A percentile compares a stretch with the other conserved stretches of the same genome.
These are phyloP conservation scores for Lathronympha strigana DNA, from an alignment of 2,888 invertebrate species.

Conservation along the genomic window DNA sequence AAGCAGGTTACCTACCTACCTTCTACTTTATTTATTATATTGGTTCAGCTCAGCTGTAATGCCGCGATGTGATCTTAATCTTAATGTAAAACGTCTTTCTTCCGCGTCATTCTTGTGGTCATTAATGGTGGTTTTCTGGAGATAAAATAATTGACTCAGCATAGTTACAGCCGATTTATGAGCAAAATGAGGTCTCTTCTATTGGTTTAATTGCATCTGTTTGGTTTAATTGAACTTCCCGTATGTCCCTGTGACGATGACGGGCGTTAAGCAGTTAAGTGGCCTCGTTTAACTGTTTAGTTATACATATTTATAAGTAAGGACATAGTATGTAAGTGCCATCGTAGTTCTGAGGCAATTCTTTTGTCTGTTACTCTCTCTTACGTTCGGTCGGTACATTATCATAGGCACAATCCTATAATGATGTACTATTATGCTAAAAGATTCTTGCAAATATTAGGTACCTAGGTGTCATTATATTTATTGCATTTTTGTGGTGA, in stretches of 20 bases:
- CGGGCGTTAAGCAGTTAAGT: conserved; percentile 19
- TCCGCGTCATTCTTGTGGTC: not conserved
- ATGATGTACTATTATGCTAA: conserved; percentile 1
- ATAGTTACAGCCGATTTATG: not conserved
- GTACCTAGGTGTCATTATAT: not conserved
- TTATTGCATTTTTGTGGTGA: conserved; percentile 6
- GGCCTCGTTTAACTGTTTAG: not conserved
- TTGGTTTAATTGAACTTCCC: conserved; percentile 36
- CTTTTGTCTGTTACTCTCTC: conserved; percentile 17
- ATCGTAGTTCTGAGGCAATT: conserved; percentile 12
- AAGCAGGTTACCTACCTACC: no score
- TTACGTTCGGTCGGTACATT: conserved; percentile 1
- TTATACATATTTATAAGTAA: not conserved
- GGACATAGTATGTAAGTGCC: not conserved
- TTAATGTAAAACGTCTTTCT: not conserved
- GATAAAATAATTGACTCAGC: not conserved
- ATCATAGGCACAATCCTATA: conserved; percentile 1
- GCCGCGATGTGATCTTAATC: not conserved
- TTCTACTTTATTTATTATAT: no score
- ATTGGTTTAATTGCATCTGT: conserved; percentile 34
- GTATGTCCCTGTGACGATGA: conserved; percentile 24
- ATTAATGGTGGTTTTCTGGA: not conserved
- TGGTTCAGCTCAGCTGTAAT: not conserved
- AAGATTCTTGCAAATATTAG: not conserved
- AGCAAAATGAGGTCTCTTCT: conserved; percentile 19